Conservation (phyloP, 2,888 invertebrate species). For the Himalopsyche japonica region DNA sequence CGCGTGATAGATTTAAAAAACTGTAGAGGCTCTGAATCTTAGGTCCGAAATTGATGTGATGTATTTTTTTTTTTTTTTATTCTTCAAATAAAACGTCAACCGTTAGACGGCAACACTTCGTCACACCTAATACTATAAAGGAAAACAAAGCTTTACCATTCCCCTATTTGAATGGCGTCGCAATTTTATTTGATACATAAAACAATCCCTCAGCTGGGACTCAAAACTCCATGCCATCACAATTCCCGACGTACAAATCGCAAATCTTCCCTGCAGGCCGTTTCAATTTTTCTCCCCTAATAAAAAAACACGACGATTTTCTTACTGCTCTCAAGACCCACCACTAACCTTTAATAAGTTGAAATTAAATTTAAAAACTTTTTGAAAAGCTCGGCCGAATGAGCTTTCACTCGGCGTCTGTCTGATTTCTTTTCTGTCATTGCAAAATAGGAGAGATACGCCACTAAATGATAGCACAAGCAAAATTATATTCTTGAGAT, state of each 20-base stretch:
- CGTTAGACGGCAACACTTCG: background rate
- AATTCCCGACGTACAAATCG: background rate
- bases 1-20: too few species aligned
- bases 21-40: too few species aligned
- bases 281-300: slow-evolving; percentile 20
- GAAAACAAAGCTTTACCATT: background rate
- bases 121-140: background rate
- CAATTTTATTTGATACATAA: background rate
- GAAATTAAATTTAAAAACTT: slow-evolving; percentile 29
- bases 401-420: slow-evolving; percentile 12
- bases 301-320: slow-evolving; percentile 8
- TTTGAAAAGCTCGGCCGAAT: slow-evolving; percentile 9
- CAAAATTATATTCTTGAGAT: too few species aligned
- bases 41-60: too few species aligned
- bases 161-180: background rate
- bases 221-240: background rate
- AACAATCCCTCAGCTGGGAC: background rate
- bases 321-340: background rate
- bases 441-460: background rate
- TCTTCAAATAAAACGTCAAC: background rate
- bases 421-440: background rate
- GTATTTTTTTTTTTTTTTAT: background rate
- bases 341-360: slow-evolving; percentile 30
- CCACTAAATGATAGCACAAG: background rate
- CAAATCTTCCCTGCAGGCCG: slow-evolving; percentile 4